phyloP scores from a whole-genome alignment of 2,888 invertebrate genomes.

The Cephus pulcher region DNA sequence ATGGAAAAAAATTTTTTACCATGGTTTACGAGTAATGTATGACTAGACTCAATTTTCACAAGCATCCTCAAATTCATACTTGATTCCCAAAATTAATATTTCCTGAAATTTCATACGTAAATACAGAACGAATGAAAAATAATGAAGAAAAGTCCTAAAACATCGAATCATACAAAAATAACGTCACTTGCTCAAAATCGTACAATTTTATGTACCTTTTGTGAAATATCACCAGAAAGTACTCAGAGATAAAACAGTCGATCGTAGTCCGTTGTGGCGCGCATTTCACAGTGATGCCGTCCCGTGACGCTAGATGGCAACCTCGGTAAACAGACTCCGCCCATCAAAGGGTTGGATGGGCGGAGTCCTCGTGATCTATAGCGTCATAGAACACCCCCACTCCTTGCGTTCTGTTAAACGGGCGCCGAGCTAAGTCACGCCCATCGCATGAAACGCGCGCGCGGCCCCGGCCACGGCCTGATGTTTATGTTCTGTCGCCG shows the following conservation, averaged over 20 bases:
- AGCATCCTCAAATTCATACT: not conserved
- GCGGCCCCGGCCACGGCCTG: constrained; percentile 42
- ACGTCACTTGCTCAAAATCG: not conserved
- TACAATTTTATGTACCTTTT: not conserved
- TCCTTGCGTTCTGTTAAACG: constrained; percentile 19
- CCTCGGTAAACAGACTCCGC: constrained; percentile 38
- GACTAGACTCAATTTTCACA: not conserved
- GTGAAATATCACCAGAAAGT: not conserved
- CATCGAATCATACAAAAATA: not conserved
- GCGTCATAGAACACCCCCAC: constrained; percentile 65
- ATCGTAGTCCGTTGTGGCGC: constrained; percentile 22
- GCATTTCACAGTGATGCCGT: constrained; percentile 30
- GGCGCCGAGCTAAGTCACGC: constrained; percentile 53
- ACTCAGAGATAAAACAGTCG: not conserved
- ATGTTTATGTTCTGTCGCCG: constrained; percentile 62
- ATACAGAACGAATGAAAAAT: not conserved
- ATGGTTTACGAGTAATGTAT: not conserved
- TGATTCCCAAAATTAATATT: not conserved
- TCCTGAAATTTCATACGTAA: not conserved
- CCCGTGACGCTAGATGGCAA: constrained; percentile 50
- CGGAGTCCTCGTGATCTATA: constrained; percentile 65
- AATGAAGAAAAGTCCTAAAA: not conserved
- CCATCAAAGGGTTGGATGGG: constrained; percentile 37
- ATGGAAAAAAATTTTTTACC: not conserved
- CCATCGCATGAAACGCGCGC: constrained; percentile 57